Percentiles rank a stretch among this genome's conserved stretches.
phyloP scores from a whole-genome alignment of 2,113 vertebrate genomes.

The Aegithalos caudatus region DNA sequence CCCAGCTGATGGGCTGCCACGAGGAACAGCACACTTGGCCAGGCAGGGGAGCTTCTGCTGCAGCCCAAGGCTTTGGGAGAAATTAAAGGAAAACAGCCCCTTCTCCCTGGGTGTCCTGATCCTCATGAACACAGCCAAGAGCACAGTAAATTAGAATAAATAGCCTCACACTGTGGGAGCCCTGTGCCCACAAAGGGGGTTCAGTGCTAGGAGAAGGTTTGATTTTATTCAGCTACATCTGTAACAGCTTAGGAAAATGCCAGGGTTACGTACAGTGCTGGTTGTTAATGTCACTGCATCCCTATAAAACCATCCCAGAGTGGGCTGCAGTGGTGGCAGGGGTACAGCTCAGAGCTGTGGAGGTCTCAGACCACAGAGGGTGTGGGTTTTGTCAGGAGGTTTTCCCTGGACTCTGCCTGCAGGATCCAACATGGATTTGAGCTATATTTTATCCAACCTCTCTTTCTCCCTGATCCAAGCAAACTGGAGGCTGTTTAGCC shows the following conservation, averaged over 20 bases:
- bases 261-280: accelerated
- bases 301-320: not conserved
- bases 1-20: not conserved
- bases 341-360: not conserved
- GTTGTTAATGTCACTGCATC: not conserved
- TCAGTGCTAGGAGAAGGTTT: not conserved
- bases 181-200: not conserved
- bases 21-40: not conserved
- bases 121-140: not conserved
- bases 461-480: not conserved
- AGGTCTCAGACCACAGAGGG: not conserved
- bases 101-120: not conserved
- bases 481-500: not conserved
- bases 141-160: not conserved
- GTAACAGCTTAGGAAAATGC: not conserved
- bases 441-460: not conserved
- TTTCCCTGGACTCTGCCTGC: not conserved
- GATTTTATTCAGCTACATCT: not conserved
- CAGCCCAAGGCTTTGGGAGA: not conserved
- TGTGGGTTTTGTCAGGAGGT: not conserved
- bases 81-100: not conserved
- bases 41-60: not conserved
- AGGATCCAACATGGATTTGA: not conserved
- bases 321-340: not conserved
- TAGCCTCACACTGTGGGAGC: not conserved